A percentile compares a stretch with the other conserved stretches of the same genome.
Evolutionary conservation across 2,888 invertebrate species (phyloP).

Genomic region (Chironomus riparius): DNA sequence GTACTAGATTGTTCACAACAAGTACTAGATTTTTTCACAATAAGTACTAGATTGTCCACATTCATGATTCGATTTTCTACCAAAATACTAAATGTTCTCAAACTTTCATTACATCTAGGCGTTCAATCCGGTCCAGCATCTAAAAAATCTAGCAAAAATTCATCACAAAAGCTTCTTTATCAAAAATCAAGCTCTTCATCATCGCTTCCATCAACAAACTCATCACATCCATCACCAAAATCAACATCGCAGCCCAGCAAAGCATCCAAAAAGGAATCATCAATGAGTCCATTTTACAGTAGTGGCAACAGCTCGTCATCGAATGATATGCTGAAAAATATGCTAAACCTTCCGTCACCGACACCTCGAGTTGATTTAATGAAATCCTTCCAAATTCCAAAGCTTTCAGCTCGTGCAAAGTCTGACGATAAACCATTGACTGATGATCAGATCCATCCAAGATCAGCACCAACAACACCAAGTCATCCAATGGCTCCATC

Average conservation of each 20-base stretch:
- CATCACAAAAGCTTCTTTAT: slow-evolving; percentile 33
- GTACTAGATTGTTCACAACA: neutral
- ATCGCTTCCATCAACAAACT: slow-evolving; percentile 36
- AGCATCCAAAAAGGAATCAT: slow-evolving; percentile 31
- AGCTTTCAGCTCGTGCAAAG: slow-evolving; percentile 55
- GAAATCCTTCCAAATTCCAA: slow-evolving; percentile 77
- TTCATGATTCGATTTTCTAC: no score
- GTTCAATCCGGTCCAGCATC: slow-evolving; percentile 81
- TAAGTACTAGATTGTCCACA: no score
- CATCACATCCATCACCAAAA: slow-evolving; percentile 5
- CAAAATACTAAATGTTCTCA: no score
- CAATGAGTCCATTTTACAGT: slow-evolving; percentile 28
- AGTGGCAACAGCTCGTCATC: slow-evolving; percentile 31
- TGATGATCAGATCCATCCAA: slow-evolving; percentile 32
- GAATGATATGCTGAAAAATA: slow-evolving; percentile 18
- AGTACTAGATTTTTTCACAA: no score
- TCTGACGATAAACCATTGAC: slow-evolving; percentile 42
- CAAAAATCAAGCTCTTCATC: slow-evolving; percentile 42
- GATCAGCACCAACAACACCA: slow-evolving; percentile 33
- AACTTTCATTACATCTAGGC: slow-evolving; percentile 50
- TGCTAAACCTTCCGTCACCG: slow-evolving; percentile 42
- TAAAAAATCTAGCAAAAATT: slow-evolving; percentile 47
- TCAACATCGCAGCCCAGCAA: neutral
- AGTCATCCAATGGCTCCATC: neutral
- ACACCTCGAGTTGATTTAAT: slow-evolving; percentile 66